phyloP scores from a whole-genome alignment of 2,797 vertebrate genomes.

The Sebastes miniatus region DNA sequence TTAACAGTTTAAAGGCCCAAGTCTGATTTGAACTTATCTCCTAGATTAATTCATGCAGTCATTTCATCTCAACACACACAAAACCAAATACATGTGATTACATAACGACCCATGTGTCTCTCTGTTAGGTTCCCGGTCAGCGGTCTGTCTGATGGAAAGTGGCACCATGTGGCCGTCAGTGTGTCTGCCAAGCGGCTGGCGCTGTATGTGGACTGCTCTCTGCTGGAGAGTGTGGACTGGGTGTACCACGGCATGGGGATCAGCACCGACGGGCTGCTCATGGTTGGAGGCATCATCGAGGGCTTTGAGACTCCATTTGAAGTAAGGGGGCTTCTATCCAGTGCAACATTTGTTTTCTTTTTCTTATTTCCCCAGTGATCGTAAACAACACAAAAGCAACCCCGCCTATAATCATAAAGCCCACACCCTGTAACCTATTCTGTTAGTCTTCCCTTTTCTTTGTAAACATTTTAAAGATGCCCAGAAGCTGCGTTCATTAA shows the following conservation, averaged over 20 bases:
- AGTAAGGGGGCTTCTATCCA: constrained; percentile 68
- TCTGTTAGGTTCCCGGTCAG: constrained; percentile 84
- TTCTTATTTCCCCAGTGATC: neutral
- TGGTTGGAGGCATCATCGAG: constrained; percentile 86
- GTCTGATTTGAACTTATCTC: neutral
- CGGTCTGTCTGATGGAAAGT: constrained; percentile 82
- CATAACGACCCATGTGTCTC: neutral
- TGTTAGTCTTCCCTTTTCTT: neutral
- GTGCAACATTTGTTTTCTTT: neutral
- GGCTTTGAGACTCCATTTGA: constrained; percentile 88
- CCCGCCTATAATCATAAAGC: neutral
- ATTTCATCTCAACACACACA: neutral
- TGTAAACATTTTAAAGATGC: neutral
- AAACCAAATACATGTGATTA: neutral
- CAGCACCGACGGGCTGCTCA: constrained; percentile 82
- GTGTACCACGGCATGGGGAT: constrained; percentile 82
- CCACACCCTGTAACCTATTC: neutral
- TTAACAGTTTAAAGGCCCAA: neutral
- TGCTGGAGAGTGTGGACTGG: constrained; percentile 89
- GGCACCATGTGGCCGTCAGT: constrained; percentile 86
- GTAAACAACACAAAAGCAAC: neutral
- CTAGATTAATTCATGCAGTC: neutral
- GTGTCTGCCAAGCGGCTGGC: constrained; percentile 81
- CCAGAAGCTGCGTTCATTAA: neutral
- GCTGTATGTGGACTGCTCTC: constrained; percentile 87